Percentiles rank a stretch among this genome's conserved stretches.
Evolutionary conservation across 2,888 invertebrate genomes (phyloP).

Genomic region (Drosophila leonis): DNA sequence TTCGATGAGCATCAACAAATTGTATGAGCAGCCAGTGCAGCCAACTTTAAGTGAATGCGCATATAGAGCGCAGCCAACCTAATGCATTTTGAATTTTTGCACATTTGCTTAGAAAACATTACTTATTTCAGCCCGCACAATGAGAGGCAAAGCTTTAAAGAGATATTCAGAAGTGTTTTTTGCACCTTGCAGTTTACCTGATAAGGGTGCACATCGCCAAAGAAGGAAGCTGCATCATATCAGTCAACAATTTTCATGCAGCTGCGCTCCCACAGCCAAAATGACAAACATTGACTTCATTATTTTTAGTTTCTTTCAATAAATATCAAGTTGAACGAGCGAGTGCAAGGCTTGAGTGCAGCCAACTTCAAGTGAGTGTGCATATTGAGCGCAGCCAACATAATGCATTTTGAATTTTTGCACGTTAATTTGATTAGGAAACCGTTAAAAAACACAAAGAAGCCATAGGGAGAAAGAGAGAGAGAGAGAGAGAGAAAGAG

Average conservation of each 20-base stretch:
- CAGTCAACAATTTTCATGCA: background rate
- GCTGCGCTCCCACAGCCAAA: background rate
- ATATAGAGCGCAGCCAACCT: background rate
- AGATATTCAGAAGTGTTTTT: background rate
- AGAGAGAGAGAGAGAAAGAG: too few relatives aligned
- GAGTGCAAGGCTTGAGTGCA: background rate
- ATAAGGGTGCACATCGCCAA: too few relatives aligned
- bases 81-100: background rate
- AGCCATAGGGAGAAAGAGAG: background rate
- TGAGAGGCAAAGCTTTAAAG: background rate
- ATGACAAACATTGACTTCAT: background rate
- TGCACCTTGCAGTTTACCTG: too few relatives aligned
- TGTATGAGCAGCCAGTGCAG: background rate
- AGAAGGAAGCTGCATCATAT: too few relatives aligned
- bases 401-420: conserved; percentile 36
- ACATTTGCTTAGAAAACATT: too few relatives aligned
- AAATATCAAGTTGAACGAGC: background rate
- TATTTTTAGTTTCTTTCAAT: background rate
- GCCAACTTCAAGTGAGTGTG: conserved; percentile 13
- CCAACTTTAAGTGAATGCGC: background rate
- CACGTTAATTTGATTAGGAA: conserved; percentile 46
- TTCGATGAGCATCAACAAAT: background rate
- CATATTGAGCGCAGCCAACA: conserved; percentile 22
- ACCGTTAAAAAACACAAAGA: conserved; percentile 1
- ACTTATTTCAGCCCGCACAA: background rate